Base-by-base conservation (phyloP, 2,113 vertebrate species). In the Dinomys branickii region DNA sequence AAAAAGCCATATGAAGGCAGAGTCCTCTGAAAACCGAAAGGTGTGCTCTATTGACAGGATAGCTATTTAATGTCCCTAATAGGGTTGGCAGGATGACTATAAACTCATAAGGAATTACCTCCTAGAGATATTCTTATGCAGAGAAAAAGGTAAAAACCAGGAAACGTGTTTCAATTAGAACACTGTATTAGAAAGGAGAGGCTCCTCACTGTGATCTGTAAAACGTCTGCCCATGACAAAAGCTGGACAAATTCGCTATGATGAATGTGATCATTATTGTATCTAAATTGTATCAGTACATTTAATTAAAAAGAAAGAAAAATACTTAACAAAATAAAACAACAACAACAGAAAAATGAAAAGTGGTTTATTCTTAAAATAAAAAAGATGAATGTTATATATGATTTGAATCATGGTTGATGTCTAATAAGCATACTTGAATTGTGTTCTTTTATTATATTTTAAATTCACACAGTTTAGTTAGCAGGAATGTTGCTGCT, bases 311-410 rank as follows among this genome's bases (percentile, higher is more conserved):
- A 63, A 61, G 28, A 63, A 28, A 26, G 59, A 69, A 17, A n/a
- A n/a, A 69, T 69, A 69, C 7, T 19, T n/a, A 69, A 69, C 65
- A 69, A 69, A n/a, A 69, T 16, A 67, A n/a, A n/a, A 16, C 6
- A n/a, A 69, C 30, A 69, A 17, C 16, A n/a, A 69, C 16, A 69
- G 35, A 69, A 69, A 69, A 90, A 97, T 13, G 92, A 95, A 85
- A 33, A 17, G 22, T 50, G 10, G 59, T 50, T 94, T 69, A 85
- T 38, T 96, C n/a, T 89, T 93, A 85, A 96, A 95, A 94, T 12
- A 44, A 87, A 91, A 73, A 94, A 84, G 56, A 94, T 83, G 52
- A 61, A 67, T 80, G 65, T 67, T 83, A 71, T 67, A 44, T 80
- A 58, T 22, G 54, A 80, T 69, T 65, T 69, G 85, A 85, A 87